Conservation (phyloP, 2,113 vertebrate genomes). For the Eulemur macaco region DNA sequence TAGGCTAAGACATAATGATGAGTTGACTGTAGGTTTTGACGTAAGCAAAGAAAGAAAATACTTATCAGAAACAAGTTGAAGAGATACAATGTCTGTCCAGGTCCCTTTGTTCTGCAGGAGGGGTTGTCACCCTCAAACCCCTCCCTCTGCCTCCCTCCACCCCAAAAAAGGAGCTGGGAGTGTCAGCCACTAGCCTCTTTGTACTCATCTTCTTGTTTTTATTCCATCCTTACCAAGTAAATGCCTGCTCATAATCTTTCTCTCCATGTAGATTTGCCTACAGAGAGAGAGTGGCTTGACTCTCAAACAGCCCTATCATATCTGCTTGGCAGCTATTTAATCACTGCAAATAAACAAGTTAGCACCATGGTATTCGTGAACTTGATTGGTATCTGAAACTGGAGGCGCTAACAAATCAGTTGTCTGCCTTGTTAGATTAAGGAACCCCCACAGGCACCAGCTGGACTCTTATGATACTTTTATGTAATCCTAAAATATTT, state of each 20-base stretch:
- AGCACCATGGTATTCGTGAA: not conserved
- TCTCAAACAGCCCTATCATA: not conserved
- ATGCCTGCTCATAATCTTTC: not conserved
- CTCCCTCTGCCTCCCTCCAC: too few species aligned
- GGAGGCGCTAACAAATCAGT: not conserved
- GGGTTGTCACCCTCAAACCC: not conserved
- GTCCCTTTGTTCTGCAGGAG: not conserved
- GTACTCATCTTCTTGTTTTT: not conserved
- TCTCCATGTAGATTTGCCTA: not conserved
- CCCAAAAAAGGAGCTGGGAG: not conserved
- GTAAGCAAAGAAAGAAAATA: not conserved
- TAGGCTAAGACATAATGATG: not conserved
- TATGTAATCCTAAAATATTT: not conserved
- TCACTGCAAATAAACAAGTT: slow-evolving; percentile 20
- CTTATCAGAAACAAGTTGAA: not conserved
- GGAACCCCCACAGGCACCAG: not conserved
- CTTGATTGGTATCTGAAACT: not conserved
- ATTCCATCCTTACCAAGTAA: not conserved
- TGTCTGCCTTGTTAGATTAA: not conserved
- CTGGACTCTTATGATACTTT: not conserved
- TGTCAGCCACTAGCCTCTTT: not conserved
- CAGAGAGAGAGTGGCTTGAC: not conserved
- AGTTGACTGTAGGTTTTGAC: not conserved
- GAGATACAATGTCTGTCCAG: not conserved
- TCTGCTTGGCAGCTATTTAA: not conserved